Conservation (phyloP, 1,140 invertebrate genomes). For the Temnothorax curvispinosus region DNA sequence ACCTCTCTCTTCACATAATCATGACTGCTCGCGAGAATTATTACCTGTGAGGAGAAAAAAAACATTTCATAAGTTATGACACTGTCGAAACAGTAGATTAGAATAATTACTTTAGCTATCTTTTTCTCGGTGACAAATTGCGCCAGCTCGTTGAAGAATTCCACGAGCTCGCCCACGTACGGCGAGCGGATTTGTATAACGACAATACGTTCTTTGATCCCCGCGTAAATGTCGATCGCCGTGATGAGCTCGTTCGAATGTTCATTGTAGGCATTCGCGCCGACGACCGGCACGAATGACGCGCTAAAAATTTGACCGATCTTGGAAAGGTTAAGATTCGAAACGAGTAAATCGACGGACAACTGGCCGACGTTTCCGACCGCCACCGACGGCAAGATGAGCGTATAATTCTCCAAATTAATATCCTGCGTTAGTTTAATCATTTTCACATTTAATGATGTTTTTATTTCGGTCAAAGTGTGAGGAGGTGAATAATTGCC, state of each 20-base stretch:
- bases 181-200: constrained; percentile 91
- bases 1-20: constrained; percentile 89
- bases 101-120: constrained; percentile 84
- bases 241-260: constrained; percentile 85
- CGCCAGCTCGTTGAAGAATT: constrained; percentile 88
- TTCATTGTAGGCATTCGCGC: constrained; percentile 89
- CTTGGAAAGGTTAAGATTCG: constrained; percentile 88
- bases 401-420: constrained; percentile 85
- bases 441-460: constrained; percentile 73
- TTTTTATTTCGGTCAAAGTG: background rate
- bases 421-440: constrained; percentile 81
- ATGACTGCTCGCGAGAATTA: constrained; percentile 90
- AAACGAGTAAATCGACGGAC: constrained; percentile 90
- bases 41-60: constrained; percentile 80
- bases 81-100: constrained; percentile 10
- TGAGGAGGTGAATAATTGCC: background rate
- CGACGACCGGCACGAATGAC: constrained; percentile 89
- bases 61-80: background rate
- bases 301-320: constrained; percentile 88
- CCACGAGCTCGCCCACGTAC: constrained; percentile 87
- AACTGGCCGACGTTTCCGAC: constrained; percentile 94
- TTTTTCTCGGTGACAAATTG: constrained; percentile 86
- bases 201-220: constrained; percentile 86
- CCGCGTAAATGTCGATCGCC: constrained; percentile 88
- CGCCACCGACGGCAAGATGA: constrained; percentile 91